A percentile compares a stretch with the other conserved stretches of the same genome.
These are phyloP conservation scores for Syngnathus typhle DNA, from an alignment of 2,113 vertebrate species.

Conservation along the genomic window DNA sequence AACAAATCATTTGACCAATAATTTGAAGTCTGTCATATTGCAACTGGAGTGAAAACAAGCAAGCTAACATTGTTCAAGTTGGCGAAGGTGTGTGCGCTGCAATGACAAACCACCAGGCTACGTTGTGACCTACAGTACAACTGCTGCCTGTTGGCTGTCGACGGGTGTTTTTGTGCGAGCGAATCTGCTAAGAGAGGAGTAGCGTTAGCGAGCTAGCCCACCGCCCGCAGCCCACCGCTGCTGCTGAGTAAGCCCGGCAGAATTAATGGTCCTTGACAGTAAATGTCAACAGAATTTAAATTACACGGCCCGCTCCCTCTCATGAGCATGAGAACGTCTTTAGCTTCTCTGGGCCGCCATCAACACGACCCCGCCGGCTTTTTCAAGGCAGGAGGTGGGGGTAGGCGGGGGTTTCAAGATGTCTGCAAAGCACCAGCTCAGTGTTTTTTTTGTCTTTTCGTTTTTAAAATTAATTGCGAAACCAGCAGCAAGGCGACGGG, in stretches of 20 bases:
- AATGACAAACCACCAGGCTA: constrained; percentile 64
- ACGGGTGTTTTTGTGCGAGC: constrained; percentile 32
- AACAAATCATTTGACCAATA: neutral
- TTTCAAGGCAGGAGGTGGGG: neutral
- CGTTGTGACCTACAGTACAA: constrained; percentile 51
- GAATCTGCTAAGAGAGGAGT: constrained; percentile 60
- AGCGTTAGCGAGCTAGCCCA: constrained; percentile 44
- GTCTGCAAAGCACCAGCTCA: constrained; percentile 67
- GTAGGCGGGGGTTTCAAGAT: constrained; percentile 37
- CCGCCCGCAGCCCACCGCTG: constrained; percentile 55
- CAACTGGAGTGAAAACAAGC: constrained; percentile 34
- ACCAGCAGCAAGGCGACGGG: constrained; percentile 58
- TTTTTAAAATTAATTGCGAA: constrained; percentile 22
- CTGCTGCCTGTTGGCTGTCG: constrained; percentile 3
- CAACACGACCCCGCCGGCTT: constrained; percentile 57
- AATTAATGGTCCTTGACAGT: constrained; percentile 77
- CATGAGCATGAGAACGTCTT: constrained; percentile 67
- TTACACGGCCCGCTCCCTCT: constrained; percentile 67
- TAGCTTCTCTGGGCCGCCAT: constrained; percentile 69
- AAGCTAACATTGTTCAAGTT: constrained; percentile 19
- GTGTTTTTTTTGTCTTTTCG: constrained; percentile 33
- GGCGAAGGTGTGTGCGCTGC: constrained; percentile 54
- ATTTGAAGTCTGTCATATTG: neutral
- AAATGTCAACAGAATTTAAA: constrained; percentile 82
- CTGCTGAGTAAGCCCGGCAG: constrained; percentile 74